Percentiles rank a stretch among this genome's conserved stretches.
phyloP scores from a whole-genome alignment of 1,140 invertebrate species.

The Bombus picipes region DNA sequence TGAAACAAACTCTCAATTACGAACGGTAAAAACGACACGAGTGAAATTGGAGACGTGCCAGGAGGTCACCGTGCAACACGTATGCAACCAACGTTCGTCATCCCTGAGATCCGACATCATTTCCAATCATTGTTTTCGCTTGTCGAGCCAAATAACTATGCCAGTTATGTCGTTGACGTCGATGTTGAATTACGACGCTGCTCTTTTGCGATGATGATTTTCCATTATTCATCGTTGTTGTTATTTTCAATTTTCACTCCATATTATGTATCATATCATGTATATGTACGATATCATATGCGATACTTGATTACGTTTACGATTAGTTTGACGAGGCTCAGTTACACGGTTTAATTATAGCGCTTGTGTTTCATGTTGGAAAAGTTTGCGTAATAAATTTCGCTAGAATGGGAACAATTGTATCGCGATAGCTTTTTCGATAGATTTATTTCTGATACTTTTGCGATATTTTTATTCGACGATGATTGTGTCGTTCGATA shows the following conservation, averaged over 20 bases:
- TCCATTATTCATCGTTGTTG: neutral
- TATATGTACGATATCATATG: too few relatives aligned
- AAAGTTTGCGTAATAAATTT: too few relatives aligned
- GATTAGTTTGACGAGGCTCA: too few relatives aligned
- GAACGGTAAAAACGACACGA: slow-evolving; percentile 24
- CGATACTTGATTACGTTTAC: too few relatives aligned
- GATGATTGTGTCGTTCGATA: too few relatives aligned
- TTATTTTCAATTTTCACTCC: neutral
- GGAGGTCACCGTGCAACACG: slow-evolving; percentile 46
- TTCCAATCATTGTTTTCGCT: slow-evolving; percentile 23
- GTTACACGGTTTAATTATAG: too few relatives aligned
- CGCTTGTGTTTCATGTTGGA: too few relatives aligned
- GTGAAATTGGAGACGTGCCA: slow-evolving; percentile 40
- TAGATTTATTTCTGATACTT: neutral
- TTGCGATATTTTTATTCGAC: neutral
- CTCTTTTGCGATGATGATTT: neutral
- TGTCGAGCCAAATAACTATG: neutral
- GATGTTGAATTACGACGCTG: neutral
- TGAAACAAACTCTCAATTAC: slow-evolving; percentile 47
- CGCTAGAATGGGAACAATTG: too few relatives aligned
- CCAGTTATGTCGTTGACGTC: neutral
- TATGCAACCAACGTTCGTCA: slow-evolving; percentile 28
- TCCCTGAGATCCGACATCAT: slow-evolving; percentile 18
- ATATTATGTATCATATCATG: too few relatives aligned
- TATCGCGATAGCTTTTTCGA: too few relatives aligned